Evolutionary conservation across 2,113 vertebrate species (phyloP).

Genomic region (Gila orcuttii): DNA sequence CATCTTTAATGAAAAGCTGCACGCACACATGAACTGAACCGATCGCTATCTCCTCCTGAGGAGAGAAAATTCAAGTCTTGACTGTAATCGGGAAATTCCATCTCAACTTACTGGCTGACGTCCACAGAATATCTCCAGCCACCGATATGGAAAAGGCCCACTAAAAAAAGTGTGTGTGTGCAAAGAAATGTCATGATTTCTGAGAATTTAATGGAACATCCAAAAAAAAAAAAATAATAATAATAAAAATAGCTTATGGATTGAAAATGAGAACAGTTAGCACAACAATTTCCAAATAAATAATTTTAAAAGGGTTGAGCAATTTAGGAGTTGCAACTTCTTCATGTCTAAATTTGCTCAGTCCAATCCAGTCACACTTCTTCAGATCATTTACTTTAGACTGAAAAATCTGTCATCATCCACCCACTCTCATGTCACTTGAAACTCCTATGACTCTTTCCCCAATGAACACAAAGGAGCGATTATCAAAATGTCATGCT

Average conservation of each 20-base stretch:
- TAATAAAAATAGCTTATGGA: neutral
- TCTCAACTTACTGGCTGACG: slow-evolving; percentile 54
- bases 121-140: slow-evolving; percentile 44
- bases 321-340: neutral
- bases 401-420: neutral
- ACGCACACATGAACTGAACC: slow-evolving; percentile 43
- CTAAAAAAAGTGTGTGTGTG: neutral
- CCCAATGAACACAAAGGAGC: neutral
- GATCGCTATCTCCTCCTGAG: slow-evolving; percentile 54
- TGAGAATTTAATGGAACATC: no score
- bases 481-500: neutral
- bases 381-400: slow-evolving; percentile 2
- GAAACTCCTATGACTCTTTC: slow-evolving; percentile 8
- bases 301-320: neutral
- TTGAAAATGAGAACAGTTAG: neutral
- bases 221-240: no score
- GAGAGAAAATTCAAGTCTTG: slow-evolving; percentile 49
- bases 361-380: neutral
- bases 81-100: slow-evolving; percentile 61
- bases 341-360: neutral
- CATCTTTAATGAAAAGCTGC: slow-evolving; percentile 63
- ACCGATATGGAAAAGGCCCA: slow-evolving; percentile 38
- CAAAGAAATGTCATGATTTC: neutral
- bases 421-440: slow-evolving; percentile 14
- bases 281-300: neutral